Evolutionary conservation across 1,140 invertebrate species (phyloP).

Genomic region (Limonius californicus): DNA sequence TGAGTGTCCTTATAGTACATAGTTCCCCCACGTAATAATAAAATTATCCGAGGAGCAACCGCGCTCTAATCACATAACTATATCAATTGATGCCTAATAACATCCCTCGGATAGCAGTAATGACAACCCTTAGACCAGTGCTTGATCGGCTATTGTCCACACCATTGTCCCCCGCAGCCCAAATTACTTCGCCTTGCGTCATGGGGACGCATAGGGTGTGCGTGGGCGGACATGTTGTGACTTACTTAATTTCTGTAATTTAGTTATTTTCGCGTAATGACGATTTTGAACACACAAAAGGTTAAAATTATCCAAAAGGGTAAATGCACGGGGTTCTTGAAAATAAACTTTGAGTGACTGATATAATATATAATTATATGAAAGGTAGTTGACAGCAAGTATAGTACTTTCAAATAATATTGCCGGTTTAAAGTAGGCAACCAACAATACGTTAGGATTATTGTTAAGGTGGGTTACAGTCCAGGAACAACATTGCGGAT

Average conservation of each 20-base stretch:
- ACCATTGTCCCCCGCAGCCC: constrained; percentile 27
- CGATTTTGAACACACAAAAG: too few relatives aligned
- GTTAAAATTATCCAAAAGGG: too few relatives aligned
- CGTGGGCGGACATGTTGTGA: constrained; percentile 34
- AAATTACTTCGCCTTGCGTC: constrained; percentile 30
- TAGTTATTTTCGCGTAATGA: background rate
- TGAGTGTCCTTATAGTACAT: too few relatives aligned
- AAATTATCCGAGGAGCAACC: constrained; percentile 38
- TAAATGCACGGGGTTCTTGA: too few relatives aligned
- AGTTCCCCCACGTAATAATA: constrained; percentile 39
- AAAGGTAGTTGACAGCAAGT: too few relatives aligned
- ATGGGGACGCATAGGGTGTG: constrained; percentile 4
- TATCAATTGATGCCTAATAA: constrained; percentile 47
- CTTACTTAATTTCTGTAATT: constrained; percentile 32
- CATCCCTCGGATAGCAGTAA: constrained; percentile 33
- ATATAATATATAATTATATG: too few relatives aligned
- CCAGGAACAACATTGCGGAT: too few relatives aligned
- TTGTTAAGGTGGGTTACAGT: too few relatives aligned
- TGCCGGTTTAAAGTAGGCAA: too few relatives aligned
- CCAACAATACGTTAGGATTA: too few relatives aligned
- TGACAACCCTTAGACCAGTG: constrained; percentile 32
- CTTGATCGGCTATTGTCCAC: constrained; percentile 34
- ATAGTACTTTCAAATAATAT: too few relatives aligned
- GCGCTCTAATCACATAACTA: constrained; percentile 44
- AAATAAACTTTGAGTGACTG: too few relatives aligned